Evolutionary conservation across 2,888 invertebrate species (phyloP), one percentile per base, ranked within the genome.

Genomic region (Leucoptera coffeella): DNA sequence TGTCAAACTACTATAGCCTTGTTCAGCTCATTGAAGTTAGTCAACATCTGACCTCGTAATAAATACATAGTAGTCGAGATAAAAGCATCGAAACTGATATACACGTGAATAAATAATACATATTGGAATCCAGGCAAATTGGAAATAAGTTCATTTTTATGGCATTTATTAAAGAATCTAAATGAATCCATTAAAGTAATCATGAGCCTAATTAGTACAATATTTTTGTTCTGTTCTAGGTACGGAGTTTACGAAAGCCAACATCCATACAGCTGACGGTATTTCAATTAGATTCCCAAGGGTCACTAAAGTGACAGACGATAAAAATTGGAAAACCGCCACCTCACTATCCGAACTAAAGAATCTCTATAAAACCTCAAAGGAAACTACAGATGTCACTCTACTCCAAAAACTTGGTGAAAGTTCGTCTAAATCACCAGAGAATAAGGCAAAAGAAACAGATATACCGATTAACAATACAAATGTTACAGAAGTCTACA

Each of bases 281-380:
- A 93, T 96, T 41, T 94, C 94, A 3, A 89, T 94, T 23, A 73
- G 95, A 28, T 95, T 95, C 64, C 95, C 95, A 1, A 76, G 95
- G 37, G 88, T 95, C 1, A 85, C 86, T 0, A 75, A 75, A 37
- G 79, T 92, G 33, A 74, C 95, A 28, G 62, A 77, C 28, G 95
- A 96, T 50, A 96, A 95, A 57, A 65, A 78, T 31, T 90, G 90
- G 80, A 57, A 83, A 38, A 77, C 82, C 0, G 92, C 94, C 0
- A 95, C 93, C 0, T 81, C 77, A 42, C 60, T 95, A 27, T 60
- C 76, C 12, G 85, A 90, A 52, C 57, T 92, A 1, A 75, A 78
- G 43, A 60, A 73, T 13, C 53, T 89, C 2, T 86, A 75, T 47
- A 69, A 76, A 33, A 80, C 75, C 10, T 85, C 85, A 0, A 80